phyloP scores from a whole-genome alignment of 2,888 invertebrate species.

The Pseudococcus longispinus region DNA sequence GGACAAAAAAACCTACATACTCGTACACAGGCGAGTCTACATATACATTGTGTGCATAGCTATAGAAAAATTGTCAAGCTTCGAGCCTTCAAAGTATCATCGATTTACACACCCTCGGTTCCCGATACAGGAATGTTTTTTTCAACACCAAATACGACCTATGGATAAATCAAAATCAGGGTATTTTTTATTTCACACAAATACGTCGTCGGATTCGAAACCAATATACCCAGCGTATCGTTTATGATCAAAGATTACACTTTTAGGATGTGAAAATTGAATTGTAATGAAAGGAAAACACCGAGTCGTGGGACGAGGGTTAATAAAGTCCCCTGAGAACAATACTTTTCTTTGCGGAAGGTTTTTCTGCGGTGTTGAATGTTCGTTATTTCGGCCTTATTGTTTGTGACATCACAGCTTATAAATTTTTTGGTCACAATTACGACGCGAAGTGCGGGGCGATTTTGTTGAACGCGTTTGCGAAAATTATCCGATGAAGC shows the following conservation, averaged over 20 bases:
- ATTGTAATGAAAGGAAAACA: constrained; percentile 36
- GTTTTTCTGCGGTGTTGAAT: constrained; percentile 1
- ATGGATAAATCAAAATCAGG: not conserved
- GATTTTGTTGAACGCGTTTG: not conserved
- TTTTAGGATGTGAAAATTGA: constrained; percentile 25
- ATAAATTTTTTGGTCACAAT: constrained; percentile 24
- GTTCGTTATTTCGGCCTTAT: constrained; percentile 6
- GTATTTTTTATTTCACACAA: not conserved
- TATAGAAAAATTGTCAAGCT: not conserved
- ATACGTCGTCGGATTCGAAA: not conserved
- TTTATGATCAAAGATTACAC: constrained; percentile 30
- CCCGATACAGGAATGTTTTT: no score
- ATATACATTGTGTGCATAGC: no score
- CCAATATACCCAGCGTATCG: not conserved
- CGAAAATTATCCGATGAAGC: not conserved
- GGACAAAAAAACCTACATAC: not conserved
- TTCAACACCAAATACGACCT: no score
- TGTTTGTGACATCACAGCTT: not conserved
- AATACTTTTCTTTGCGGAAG: constrained; percentile 30
- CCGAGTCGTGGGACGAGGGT: constrained; percentile 28
- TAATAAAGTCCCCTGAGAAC: constrained; percentile 48
- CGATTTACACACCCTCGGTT: no score
- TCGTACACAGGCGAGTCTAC: no score
- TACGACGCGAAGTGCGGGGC: not conserved
- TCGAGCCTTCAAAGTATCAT: not conserved